phyloP scores from a whole-genome alignment of 2,888 invertebrate genomes.

The Listrodromus nycthemerus region DNA sequence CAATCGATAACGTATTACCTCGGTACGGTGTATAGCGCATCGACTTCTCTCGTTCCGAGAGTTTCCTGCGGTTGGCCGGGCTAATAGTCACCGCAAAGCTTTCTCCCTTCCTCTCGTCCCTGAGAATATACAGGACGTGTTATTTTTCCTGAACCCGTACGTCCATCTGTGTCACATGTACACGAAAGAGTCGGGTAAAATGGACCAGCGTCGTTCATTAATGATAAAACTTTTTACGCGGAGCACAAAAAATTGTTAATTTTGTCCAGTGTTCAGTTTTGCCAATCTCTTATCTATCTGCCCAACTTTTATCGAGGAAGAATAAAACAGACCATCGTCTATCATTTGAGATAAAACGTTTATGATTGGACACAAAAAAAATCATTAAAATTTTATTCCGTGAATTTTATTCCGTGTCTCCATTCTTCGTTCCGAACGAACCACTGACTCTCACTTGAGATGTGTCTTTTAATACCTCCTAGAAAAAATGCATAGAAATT shows the following conservation, averaged over 20 bases:
- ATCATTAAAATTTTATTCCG: too few relatives aligned
- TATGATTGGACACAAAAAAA: too few relatives aligned
- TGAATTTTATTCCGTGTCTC: too few relatives aligned
- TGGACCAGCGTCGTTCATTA: too few relatives aligned
- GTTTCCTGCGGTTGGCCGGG: constrained; percentile 62
- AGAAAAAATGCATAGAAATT: not conserved
- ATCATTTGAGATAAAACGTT: too few relatives aligned
- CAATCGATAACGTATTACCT: constrained; percentile 49
- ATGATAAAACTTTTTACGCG: too few relatives aligned
- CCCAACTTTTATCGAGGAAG: too few relatives aligned
- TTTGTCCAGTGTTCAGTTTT: not conserved
- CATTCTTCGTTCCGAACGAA: too few relatives aligned
- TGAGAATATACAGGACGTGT: constrained; percentile 16
- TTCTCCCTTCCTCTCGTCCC: constrained; percentile 32
- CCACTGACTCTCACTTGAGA: too few relatives aligned
- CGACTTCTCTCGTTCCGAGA: constrained; percentile 9
- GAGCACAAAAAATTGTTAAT: not conserved
- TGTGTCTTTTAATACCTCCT: not conserved
- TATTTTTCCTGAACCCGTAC: constrained; percentile 11
- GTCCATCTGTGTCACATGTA: not conserved
- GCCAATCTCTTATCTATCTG: too few relatives aligned
- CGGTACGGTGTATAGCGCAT: not conserved
- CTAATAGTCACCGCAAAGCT: constrained; percentile 64
- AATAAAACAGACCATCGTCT: too few relatives aligned
- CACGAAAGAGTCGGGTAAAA: not conserved